phyloP scores from a whole-genome alignment of 2,888 invertebrate species.

The Trypoxylon attenuatum region DNA sequence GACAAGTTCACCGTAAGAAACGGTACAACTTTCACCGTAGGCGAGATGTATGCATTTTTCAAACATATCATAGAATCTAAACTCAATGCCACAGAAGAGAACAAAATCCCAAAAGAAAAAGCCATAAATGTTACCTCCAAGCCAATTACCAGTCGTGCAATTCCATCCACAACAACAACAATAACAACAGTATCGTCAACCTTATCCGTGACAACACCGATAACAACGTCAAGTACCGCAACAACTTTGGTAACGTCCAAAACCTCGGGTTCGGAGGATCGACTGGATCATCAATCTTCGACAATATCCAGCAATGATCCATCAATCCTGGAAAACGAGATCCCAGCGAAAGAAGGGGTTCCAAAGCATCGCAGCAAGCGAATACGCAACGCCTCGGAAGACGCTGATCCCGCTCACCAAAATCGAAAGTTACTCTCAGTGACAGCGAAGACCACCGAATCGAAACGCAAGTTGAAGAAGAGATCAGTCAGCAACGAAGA shows the following conservation, averaged over 20 bases:
- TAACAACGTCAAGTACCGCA: conserved; percentile 29
- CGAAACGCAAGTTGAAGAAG: conserved; percentile 1
- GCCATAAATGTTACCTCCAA: conserved; percentile 12
- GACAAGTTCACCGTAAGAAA: conserved; percentile 68
- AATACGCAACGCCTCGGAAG: conserved; percentile 65
- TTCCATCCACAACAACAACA: conserved; percentile 21
- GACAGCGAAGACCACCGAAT: neutral
- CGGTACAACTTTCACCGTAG: conserved; percentile 69
- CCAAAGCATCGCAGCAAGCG: conserved; percentile 70
- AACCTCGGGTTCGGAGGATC: conserved; percentile 27
- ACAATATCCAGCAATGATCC: conserved; percentile 45
- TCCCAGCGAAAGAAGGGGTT: conserved; percentile 62
- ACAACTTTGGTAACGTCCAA: conserved; percentile 26
- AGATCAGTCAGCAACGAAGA: conserved; percentile 27
- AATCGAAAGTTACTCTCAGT: conserved; percentile 60
- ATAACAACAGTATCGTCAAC: conserved; percentile 8
- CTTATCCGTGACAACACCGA: conserved; percentile 15
- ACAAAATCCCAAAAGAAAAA: neutral
- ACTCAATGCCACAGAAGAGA: conserved; percentile 57
- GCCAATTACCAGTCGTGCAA: neutral
- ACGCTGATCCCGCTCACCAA: conserved; percentile 32
- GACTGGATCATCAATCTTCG: conserved; percentile 41
- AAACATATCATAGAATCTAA: conserved; percentile 74
- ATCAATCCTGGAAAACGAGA: conserved; percentile 65
- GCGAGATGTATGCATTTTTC: conserved; percentile 72